Conservation (phyloP, 2,888 invertebrate species). For the Cataglyphis rosenhaueri region DNA sequence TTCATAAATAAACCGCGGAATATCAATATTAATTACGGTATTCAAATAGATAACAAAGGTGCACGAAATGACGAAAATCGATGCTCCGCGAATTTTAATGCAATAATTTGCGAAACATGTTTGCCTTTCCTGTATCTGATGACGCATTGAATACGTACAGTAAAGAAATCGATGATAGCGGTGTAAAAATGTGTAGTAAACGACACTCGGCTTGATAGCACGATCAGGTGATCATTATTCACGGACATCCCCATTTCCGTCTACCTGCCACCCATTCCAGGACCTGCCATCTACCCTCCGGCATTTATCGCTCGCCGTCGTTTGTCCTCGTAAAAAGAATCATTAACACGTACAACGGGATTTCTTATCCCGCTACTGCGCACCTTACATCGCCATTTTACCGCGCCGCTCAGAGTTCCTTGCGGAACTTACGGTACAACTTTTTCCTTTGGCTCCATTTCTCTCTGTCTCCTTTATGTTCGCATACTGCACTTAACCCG, state of each 20-base stretch:
- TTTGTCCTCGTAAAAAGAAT: conserved; percentile 73
- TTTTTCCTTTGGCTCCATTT: conserved; percentile 38
- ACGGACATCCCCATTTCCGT: conserved; percentile 44
- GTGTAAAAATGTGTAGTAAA: conserved; percentile 51
- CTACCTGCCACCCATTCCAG: conserved; percentile 19
- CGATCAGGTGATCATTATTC: conserved; percentile 65
- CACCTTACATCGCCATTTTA: conserved; percentile 21
- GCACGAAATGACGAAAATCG: background rate
- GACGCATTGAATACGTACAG: background rate
- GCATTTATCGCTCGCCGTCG: conserved; percentile 68
- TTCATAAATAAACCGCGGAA: background rate
- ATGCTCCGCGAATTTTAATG: background rate
- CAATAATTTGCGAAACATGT: conserved; percentile 11
- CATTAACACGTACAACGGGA: conserved; percentile 70
- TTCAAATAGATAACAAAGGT: background rate
- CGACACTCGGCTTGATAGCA: conserved; percentile 5
- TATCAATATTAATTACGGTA: background rate
- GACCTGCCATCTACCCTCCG: conserved; percentile 31
- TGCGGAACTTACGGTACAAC: conserved; percentile 21
- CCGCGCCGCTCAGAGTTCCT: background rate
- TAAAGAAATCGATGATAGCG: background rate
- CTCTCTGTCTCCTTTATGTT: conserved; percentile 28
- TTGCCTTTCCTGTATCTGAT: background rate
- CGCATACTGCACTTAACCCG: background rate
- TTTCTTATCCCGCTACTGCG: conserved; percentile 62